Base-by-base conservation (phyloP, 2,888 invertebrate species). In the Microplitis deprimator region DNA sequence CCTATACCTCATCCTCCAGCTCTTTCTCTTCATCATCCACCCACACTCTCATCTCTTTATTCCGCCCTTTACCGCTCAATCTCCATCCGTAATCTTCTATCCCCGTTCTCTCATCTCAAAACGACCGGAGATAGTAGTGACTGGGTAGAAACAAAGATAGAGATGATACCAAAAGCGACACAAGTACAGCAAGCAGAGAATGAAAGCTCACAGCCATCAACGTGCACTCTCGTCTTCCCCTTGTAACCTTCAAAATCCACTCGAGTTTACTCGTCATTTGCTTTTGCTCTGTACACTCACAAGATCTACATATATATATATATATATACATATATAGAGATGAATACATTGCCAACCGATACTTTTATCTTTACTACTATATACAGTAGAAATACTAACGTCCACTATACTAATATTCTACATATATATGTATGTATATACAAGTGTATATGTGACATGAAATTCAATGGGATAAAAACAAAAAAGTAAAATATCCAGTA, bases 201-300 rank as follows among this genome's bases (percentile, higher is more conserved):
- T 59, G 73, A 10, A 64, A 50, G 59, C 41, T 29, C 68, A 73
- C 73, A 40, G 61, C 68, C 68, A 69, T 68, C 77, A 64, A 50
- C 69, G 65, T 68, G 64, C 73, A 74, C 74, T 78, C 65, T 76
- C 60, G 41, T 29, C 20, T n/a, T 50, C 16, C 73, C 40, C 60
- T 62, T 41, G 68, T 72, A 74, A 72, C 65, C 78, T 78, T 65
- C 73, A 62, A 75, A 74, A 76, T 75, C 73, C 76, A 79, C 78
- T 79, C 77, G 77, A 75, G 81, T 78, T 77, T 77, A 29, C 75
- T 77, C 41, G 68, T 77, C 68, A 77, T 79, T 79, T 76, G 77
- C 73, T 77, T 77, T 74, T 69, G 68, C 62, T 70, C 62, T 64
- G 20, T n/a, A 13, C 16, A 70, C 75, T 69, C 69, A 70, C 69